Evolutionary conservation across 2,113 vertebrate genomes (phyloP), one percentile per base, ranked within the genome.

Genomic region (Nycticorax nycticorax): DNA sequence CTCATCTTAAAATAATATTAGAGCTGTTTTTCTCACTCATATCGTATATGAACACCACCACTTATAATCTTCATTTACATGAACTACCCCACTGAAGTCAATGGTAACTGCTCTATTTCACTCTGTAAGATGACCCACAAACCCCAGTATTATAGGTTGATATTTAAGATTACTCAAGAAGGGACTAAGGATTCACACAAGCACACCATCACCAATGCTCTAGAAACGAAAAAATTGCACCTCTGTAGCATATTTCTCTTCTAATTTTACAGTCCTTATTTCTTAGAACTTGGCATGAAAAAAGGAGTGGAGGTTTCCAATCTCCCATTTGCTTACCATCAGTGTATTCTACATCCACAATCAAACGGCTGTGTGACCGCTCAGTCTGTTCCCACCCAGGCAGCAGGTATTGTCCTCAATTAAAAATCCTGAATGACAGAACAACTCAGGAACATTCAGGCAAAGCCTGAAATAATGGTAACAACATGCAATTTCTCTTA

Each of bases 341-440:
- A 26, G 24, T 6, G 10, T 12, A 55, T 60, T 55, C 26, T 48
- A 35, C 39, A 64, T 3, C 21, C 11, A 7, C 28, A 45, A 19
- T 13, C 33, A 28, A 1, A 33, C 10, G 2, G 2, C 32, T 59
- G 28, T 1, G 2, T 7, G 27, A 48, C 21, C 0, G 0, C 23
- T 52, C 26, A 11, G 24, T 4, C 48, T 67, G 56, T 32, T 67
- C 32, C 69, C 28, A 59, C 23, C 33, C 47, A 39, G 37, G 27
- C 37, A 63, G n/a, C 3, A 55, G 14, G 17, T n/a, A 45, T 1
- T 39, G n/a, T 21, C 41, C 23, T 71, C 60, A 48, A 27, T 10
- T 35, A 35, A 48, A 93, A 85, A 32, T 47, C 37, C 50, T 50
- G 13, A 74, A 50, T 3, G 26, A 41, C 69, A 50, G 16, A 85